A percentile compares a stretch with the other conserved stretches of the same genome.
phyloP scores from a whole-genome alignment of 1,140 invertebrate genomes.

The Pseudobourletiella spinata region DNA sequence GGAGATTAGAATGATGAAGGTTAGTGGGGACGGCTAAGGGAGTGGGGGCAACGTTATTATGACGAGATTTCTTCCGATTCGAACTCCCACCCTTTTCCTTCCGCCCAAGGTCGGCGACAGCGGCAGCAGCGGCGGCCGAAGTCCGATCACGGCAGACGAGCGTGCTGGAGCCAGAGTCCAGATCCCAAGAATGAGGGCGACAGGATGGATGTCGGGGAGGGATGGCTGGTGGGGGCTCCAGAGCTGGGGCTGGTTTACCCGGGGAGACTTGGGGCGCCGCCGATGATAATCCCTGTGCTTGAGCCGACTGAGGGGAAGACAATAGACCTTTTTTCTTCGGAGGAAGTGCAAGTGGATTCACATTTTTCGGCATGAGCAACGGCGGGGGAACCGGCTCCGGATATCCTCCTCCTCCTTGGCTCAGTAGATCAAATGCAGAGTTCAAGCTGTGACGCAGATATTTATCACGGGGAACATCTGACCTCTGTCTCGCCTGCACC shows the following conservation, averaged over 20 bases:
- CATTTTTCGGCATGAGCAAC: neutral
- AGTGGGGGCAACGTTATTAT: too few relatives aligned
- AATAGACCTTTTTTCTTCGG: conserved; percentile 14
- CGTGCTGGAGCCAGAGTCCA: conserved; percentile 16
- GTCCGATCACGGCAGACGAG: conserved; percentile 4
- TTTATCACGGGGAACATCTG: neutral
- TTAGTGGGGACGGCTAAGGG: neutral
- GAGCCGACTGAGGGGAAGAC: neutral
- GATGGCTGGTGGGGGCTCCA: conserved; percentile 25
- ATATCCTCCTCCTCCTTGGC: conserved; percentile 1
- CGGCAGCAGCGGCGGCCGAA: neutral
- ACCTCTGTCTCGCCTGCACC: neutral
- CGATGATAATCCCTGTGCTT: neutral
- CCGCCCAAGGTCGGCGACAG: too few relatives aligned
- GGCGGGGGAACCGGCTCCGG: conserved; percentile 8
- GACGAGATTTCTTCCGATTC: too few relatives aligned
- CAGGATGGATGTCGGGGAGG: neutral
- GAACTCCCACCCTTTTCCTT: too few relatives aligned
- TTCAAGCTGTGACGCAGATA: conserved; percentile 21
- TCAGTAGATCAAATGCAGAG: conserved; percentile 27
- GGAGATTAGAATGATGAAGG: neutral
- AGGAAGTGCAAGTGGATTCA: conserved; percentile 3
- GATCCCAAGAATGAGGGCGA: conserved; percentile 27
- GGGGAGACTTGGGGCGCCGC: neutral
- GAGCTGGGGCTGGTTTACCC: conserved; percentile 3